phyloP scores from a whole-genome alignment of 2,888 invertebrate species.

The Eustalomyia histrio region DNA sequence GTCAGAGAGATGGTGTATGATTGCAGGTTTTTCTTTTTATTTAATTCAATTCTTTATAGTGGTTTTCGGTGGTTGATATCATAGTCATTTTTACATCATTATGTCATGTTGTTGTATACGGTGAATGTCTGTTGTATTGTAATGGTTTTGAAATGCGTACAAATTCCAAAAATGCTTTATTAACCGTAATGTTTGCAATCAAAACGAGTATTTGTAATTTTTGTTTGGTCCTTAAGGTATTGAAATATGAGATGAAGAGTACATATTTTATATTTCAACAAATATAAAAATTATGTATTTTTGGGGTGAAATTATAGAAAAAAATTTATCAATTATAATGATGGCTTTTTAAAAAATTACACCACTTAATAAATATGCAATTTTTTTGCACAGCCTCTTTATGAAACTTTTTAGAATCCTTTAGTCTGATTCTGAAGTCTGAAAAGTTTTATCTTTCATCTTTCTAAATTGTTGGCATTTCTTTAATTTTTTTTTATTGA shows the following conservation, averaged over 20 bases:
- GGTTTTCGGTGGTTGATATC: constrained; percentile 53
- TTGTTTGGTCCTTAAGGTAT: constrained; percentile 43
- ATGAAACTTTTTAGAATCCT: too few relatives aligned
- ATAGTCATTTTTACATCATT: constrained; percentile 61
- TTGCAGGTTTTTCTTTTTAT: constrained; percentile 52
- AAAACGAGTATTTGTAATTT: constrained; percentile 34
- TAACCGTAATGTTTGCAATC: constrained; percentile 50
- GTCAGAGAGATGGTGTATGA: constrained; percentile 55
- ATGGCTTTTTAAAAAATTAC: too few relatives aligned
- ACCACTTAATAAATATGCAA: too few relatives aligned
- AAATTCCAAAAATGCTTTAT: constrained; percentile 46
- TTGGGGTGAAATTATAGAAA: too few relatives aligned
- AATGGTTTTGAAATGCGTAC: constrained; percentile 32
- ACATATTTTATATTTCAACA: too few relatives aligned
- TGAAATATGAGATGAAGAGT: constrained; percentile 47
- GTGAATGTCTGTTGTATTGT: background rate
- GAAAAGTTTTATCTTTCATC: too few relatives aligned
- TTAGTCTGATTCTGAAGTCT: too few relatives aligned
- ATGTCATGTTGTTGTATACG: constrained; percentile 43
- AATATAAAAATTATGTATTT: too few relatives aligned
- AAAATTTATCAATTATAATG: too few relatives aligned
- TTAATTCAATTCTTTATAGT: constrained; percentile 27
- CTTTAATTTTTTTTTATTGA: too few relatives aligned
- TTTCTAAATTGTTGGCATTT: too few relatives aligned
- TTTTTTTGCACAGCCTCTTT: too few relatives aligned